A percentile compares a stretch with the other conserved stretches of the same genome.
Conservation (phyloP, 2,113 vertebrate genomes). For the Coptodon bakossiorum region DNA sequence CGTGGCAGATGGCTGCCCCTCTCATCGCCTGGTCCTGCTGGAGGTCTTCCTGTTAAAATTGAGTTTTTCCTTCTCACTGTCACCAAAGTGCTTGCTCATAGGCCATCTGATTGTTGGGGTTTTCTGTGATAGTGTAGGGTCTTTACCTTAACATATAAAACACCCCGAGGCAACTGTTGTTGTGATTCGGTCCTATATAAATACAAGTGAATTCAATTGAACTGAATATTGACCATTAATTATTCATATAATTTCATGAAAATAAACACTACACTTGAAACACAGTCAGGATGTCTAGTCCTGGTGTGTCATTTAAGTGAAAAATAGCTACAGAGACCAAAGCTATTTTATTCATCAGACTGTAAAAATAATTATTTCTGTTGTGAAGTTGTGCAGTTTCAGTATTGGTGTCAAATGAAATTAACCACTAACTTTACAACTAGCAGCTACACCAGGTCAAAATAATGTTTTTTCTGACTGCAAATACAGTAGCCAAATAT, state of each 20-base stretch:
- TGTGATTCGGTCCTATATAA: fast-evolving
- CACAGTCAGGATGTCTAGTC: not conserved
- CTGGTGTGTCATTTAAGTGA: not conserved
- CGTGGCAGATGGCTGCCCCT: fast-evolving
- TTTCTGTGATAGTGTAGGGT: not conserved
- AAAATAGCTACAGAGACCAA: not conserved
- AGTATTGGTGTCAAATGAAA: not conserved
- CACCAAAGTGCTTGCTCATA: not conserved
- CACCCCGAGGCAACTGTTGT: not conserved
- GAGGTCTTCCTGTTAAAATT: not conserved
- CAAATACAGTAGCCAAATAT: not conserved
- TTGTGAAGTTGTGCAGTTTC: not conserved
- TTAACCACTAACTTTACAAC: not conserved
- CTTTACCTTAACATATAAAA: not conserved
- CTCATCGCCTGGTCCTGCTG: not conserved
- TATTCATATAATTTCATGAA: not conserved
- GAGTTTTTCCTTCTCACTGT: not conserved
- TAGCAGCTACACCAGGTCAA: fast-evolving
- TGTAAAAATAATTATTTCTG: not conserved
- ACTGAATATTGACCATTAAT: not conserved
- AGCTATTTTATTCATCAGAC: not conserved
- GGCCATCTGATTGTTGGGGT: not conserved
- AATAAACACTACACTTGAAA: not conserved
- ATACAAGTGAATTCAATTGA: not conserved
- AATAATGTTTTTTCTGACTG: not conserved